These are phyloP conservation scores for Cantharis rufa DNA, from an alignment of 2,888 invertebrate genomes.

Conservation along the genomic window DNA sequence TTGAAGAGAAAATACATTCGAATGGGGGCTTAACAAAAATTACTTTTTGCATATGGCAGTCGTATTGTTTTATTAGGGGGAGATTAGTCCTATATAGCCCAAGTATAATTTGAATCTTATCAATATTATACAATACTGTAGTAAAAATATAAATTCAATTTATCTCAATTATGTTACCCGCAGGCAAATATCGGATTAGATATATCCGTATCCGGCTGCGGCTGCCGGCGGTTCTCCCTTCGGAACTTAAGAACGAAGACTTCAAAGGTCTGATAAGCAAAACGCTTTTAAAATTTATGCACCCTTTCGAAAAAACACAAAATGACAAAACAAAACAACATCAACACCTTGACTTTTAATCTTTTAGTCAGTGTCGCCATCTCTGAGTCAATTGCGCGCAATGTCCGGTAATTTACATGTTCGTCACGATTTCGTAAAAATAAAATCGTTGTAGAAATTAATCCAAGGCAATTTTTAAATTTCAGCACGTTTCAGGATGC, in stretches of 20 bases:
- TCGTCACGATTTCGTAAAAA: neutral
- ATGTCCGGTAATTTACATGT: neutral
- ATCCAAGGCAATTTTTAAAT: neutral
- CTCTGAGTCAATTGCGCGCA: neutral
- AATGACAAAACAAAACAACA: neutral
- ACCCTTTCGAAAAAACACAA: neutral
- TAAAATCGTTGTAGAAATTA: neutral
- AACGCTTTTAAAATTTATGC: neutral
- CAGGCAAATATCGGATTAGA: neutral
- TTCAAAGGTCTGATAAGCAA: neutral
- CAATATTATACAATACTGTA: neutral
- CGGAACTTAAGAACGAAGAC: neutral
- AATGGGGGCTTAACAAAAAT: neutral
- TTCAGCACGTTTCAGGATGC: neutral
- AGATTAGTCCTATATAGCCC: neutral
- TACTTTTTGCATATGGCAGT: neutral
- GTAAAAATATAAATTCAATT: conserved; percentile 1
- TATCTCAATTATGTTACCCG: neutral
- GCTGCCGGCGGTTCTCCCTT: neutral
- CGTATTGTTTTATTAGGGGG: neutral
- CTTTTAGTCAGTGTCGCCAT: neutral
- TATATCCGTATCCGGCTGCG: neutral
- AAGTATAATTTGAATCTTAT: neutral
- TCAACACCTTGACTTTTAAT: neutral
- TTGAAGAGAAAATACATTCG: neutral